Evolutionary conservation across 2,113 vertebrate genomes (phyloP), one percentile per base, ranked within the genome.

Genomic region (Chionis minor): DNA sequence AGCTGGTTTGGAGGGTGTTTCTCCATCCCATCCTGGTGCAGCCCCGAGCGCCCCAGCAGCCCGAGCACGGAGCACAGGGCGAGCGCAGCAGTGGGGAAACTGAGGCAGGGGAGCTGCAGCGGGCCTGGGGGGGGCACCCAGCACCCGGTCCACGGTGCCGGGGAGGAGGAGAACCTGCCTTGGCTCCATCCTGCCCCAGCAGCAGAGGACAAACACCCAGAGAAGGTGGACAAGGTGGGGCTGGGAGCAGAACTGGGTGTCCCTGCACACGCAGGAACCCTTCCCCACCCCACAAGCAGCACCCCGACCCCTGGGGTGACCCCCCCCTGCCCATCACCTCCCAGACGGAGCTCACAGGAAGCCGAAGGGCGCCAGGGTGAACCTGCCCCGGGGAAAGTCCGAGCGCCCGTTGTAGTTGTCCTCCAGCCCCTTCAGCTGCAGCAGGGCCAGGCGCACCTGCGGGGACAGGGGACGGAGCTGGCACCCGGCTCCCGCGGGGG

Each of bases 391-490:
- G 5, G 99, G 99, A 88, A 99, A 98, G 65, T 95, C 66, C 79
- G 99, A 92, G 63, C 90, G 96, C 12, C 98, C 87, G 30, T 98
- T 98, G 88, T 99, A 99, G 88, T 98, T 98, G 94, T 99, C 99
- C 97, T 99, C 99, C 56, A 99, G 97, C 49, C 99, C 99, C 92
- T 99, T 98, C 90, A 99, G 98, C 98, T 99, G 99, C 88, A 99
- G 97, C 82, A 99, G 97, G 18, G 97, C 98, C 96, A 99, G 98
- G 54, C 56, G 98, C 49, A 99, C 98, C 99, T 99, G 90, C 21
- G 21, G 82, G 75, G 58, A 88, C 58, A 93, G 13, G 94, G 77
- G 54, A 94, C 84, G 81, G 49, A 51, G 88, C 63, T 84, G 91
- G 51, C 49, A 70, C 45, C 5, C 0, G 0, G 38, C n/a, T 67